Evolutionary conservation across 1,140 invertebrate genomes (phyloP).

Genomic region (Plectrocnemia conspersa): DNA sequence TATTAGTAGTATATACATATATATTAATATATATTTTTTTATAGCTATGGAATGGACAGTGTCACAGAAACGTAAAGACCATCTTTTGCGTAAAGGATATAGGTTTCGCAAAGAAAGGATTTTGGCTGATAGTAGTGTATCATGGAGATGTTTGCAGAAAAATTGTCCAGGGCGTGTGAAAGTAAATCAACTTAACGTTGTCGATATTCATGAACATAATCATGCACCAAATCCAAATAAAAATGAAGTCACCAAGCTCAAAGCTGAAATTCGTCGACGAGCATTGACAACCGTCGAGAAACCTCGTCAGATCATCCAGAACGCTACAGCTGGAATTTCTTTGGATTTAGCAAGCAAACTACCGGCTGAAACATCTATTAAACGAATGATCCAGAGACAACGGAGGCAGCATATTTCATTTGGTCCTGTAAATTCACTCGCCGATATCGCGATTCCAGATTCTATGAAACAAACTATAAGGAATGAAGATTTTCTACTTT

Average conservation of each 20-base stretch:
- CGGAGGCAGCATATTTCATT: background rate
- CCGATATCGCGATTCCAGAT: too few species aligned
- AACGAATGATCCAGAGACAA: constrained; percentile 5
- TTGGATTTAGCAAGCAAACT: constrained; percentile 6
- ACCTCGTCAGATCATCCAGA: constrained; percentile 1
- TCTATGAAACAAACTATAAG: too few species aligned
- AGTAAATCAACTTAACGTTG: background rate
- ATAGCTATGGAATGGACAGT: too few species aligned
- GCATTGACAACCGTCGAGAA: constrained; percentile 2
- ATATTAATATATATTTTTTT: too few species aligned
- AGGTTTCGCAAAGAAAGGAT: too few species aligned
- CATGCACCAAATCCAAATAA: constrained; percentile 9
- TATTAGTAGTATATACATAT: too few species aligned
- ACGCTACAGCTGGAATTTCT: background rate
- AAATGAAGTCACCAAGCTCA: constrained; percentile 7
- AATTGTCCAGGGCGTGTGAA: background rate
- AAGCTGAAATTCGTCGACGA: constrained; percentile 3
- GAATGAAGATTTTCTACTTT: too few species aligned
- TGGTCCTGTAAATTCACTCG: too few species aligned
- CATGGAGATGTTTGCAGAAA: too few species aligned
- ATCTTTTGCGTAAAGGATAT: too few species aligned
- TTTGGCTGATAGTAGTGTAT: too few species aligned
- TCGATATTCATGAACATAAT: constrained; percentile 7
- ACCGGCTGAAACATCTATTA: background rate
- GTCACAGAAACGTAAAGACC: too few species aligned